Base-by-base conservation (phyloP, 1,140 invertebrate genomes). In the Drosophila burlai region DNA sequence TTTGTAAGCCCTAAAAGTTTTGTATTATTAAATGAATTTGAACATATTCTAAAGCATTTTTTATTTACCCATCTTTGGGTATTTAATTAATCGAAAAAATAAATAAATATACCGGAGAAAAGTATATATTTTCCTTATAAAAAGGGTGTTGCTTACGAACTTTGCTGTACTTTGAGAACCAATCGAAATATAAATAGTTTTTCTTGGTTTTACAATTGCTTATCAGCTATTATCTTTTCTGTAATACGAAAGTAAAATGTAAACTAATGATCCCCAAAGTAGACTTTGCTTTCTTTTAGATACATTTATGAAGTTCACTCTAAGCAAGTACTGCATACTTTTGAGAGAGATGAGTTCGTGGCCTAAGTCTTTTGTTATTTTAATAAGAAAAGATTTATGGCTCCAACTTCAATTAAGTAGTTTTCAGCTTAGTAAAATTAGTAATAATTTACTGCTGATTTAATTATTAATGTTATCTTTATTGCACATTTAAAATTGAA, bases 311-410 rank as follows among this genome's bases (percentile, higher is more conserved):
- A 31, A 21, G 3, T 4, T 1, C 4, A n/a, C 6, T 24, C 3
- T 3, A 0, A 5, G 47, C 72, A 77, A 64, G 6, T 13, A 15
- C 38, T 49, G 83, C 71, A 72, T 76, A 80, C 8, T 21, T 18
- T 7, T 15, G 0, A 15, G 69, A n/a, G 24, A 34, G 34, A 3
- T 18, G 2, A 46, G 84, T 72, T 87, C 38, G 73, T 84, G n/a
- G 38, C 73, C 46, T 89, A 76, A 89, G 84, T 87, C 84, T 83
- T 87, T 84, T 60, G 74, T 89, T 77, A 66, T 13, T 11, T 21
- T 13, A 24, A 43, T 29, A 42, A 11, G 34, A 49, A 50, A 46
- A 5, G 9, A 21, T 9, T 40, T 52, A 55, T 31, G 42, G 8
- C 16, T 24, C 11, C 21, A 15, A 21, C 3, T 18, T 15, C 16